Evolutionary conservation across 2,113 vertebrate species (phyloP), one percentile per base, ranked within the genome.

Genomic region (Pandion haliaetus): DNA sequence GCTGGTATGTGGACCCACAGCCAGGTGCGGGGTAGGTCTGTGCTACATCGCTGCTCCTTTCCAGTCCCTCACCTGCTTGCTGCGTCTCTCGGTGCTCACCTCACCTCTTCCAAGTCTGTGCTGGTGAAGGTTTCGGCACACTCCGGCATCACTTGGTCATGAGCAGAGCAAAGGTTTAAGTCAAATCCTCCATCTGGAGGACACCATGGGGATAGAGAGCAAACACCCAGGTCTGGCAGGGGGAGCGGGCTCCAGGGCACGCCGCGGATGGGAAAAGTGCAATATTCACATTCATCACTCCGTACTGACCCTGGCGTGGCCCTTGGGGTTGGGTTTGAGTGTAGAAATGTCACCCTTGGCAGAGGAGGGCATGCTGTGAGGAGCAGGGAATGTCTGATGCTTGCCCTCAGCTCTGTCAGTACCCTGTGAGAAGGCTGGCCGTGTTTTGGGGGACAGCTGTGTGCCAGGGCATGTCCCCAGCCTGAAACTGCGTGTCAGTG

Each of bases 1-100:
- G 74, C 28, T 0, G 0, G 49, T 19, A 9, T 0, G 0, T 38
- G 55, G 50, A 66, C 66, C 42, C 58, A 4, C 0, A 2, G 67
- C 49, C 42, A 10, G 55, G 38, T 45, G n/a, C 18, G 19, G 57
- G 32, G 42, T 63, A 49, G 42, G 21, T 79, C 38, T 79, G 73
- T 78, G 74, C 61, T 47, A 23, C 0, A 0, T 58, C 3, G 3
- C 57, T 85, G 70, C 65, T 76, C 61, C 45, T 82, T 82, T 55
- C 66, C 73, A 62, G 42, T 66, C 61, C 57, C 82, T 85, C 4
- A 4, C 34, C 23, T 67, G 38, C 66, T 88, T 7, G 0, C 82
- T 40, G 38, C 7, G 2, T 80, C 57, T 79, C 86, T 67, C 0
- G 17, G 66, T 17, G 50, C 47, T 95, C 83, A 28, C 32, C 18